These are phyloP conservation scores for Drosophila sturtevanti DNA, from an alignment of 1,140 invertebrate genomes.

Conservation along the genomic window DNA sequence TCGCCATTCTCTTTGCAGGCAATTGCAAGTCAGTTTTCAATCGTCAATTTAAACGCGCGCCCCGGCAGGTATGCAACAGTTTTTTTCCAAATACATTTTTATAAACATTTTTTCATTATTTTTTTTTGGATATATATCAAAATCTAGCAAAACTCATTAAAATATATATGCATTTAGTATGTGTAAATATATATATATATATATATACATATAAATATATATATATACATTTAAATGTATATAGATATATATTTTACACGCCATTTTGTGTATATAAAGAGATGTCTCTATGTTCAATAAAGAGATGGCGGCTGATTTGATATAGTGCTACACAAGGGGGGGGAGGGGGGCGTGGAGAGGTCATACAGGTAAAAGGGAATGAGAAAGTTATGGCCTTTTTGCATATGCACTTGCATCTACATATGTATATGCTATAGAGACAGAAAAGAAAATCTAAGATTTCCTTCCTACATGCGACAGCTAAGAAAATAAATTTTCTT, in stretches of 20 bases:
- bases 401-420: background rate
- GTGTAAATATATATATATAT: background rate
- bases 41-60: slow-evolving; percentile 61
- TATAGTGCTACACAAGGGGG: background rate
- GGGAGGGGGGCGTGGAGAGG: background rate
- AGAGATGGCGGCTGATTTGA: slow-evolving; percentile 18
- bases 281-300: slow-evolving; percentile 36
- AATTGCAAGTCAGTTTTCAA: slow-evolving; percentile 22
- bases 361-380: background rate
- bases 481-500: too few species aligned
- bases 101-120: slow-evolving; percentile 51
- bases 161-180: slow-evolving; percentile 16
- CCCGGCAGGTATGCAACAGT: slow-evolving; percentile 75
- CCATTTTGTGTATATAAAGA: slow-evolving; percentile 18
- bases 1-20: slow-evolving; percentile 4
- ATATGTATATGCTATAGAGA: background rate
- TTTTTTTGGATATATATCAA: slow-evolving; percentile 28
- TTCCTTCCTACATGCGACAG: too few species aligned
- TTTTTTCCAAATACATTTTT: slow-evolving; percentile 68
- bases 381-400: background rate
- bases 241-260: slow-evolving; percentile 20
- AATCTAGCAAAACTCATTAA: slow-evolving; percentile 69
- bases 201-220: slow-evolving; percentile 31
- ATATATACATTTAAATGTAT: slow-evolving; percentile 28
- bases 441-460: too few species aligned